Percentiles rank a stretch among this genome's conserved stretches.
Conservation (phyloP, 2,113 vertebrate genomes). For the Thymallus thymallus region DNA sequence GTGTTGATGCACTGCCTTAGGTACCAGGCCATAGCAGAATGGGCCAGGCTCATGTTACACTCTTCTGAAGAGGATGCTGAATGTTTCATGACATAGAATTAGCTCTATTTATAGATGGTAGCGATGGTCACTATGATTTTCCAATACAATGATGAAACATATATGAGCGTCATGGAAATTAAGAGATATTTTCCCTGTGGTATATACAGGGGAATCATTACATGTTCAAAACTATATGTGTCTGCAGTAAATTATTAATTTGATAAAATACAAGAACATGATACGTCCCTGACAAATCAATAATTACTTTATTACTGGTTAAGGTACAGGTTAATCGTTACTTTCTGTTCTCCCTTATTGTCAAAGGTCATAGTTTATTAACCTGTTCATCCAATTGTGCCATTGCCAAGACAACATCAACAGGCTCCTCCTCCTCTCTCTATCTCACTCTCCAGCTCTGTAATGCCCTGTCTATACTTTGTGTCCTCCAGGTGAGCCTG, state of each 20-base stretch:
- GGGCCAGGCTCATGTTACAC: slow-evolving; percentile 44
- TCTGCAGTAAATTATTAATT: not conserved
- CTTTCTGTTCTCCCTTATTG: not conserved
- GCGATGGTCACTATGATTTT: not conserved
- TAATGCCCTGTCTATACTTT: slow-evolving; percentile 5
- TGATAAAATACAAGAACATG: not conserved
- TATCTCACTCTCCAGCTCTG: not conserved
- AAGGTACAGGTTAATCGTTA: not conserved
- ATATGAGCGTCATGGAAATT: too few relatives aligned
- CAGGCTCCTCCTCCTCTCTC: not conserved
- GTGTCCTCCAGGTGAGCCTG: slow-evolving; percentile 80
- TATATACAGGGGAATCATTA: too few relatives aligned
- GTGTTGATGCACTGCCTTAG: not conserved
- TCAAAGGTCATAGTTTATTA: too few relatives aligned
- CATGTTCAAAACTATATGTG: not conserved
- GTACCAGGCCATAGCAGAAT: slow-evolving; percentile 5
- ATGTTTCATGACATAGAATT: slow-evolving; percentile 48
- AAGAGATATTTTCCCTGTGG: not conserved
- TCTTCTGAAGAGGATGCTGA: slow-evolving; percentile 16
- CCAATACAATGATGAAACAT: slow-evolving; percentile 5
- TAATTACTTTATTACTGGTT: not conserved
- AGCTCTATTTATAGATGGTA: slow-evolving; percentile 3
- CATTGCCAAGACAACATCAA: not conserved
- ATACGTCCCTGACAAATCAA: not conserved
- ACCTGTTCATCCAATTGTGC: not conserved